These are phyloP conservation scores for Paracentrotus lividus DNA, from an alignment of 53 echinoderm and acorn worm genomes.

Conservation along the genomic window DNA sequence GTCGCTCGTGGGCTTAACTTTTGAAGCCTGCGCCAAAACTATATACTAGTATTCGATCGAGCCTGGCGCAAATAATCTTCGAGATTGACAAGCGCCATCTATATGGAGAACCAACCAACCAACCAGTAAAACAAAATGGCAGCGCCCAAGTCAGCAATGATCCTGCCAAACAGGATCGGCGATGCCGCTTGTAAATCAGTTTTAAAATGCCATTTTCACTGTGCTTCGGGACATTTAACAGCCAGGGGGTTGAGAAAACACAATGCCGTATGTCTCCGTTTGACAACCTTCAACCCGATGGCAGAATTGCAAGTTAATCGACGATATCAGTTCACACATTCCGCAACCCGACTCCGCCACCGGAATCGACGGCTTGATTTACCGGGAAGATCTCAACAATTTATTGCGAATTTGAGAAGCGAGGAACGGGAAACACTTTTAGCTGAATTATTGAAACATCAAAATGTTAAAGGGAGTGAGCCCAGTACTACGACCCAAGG, in stretches of 20 bases:
- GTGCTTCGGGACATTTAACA: not conserved
- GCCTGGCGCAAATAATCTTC: too few species aligned
- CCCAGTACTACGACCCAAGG: not conserved
- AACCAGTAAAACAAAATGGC: too few species aligned
- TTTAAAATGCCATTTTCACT: not conserved
- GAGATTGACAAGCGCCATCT: too few species aligned
- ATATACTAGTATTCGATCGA: too few species aligned
- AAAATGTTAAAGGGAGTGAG: not conserved
- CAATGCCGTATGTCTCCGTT: not conserved
- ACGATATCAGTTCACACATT: constrained; percentile 34
- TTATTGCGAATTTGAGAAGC: constrained; percentile 46
- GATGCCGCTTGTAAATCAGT: not conserved
- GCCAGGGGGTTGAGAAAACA: not conserved
- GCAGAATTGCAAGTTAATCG: not conserved
- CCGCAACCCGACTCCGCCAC: not conserved
- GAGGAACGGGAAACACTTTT: constrained; percentile 31
- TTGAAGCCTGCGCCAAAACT: too few species aligned
- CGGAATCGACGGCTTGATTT: constrained; percentile 37
- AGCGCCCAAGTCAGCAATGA: constrained; percentile 33
- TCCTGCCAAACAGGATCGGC: not conserved
- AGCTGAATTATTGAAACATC: constrained; percentile 45
- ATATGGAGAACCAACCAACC: too few species aligned
- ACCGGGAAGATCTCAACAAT: constrained; percentile 42
- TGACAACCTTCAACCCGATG: not conserved
- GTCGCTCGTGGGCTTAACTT: too few species aligned